Evolutionary conservation across 1,140 invertebrate species (phyloP).

Genomic region (Aphelinus certus): DNA sequence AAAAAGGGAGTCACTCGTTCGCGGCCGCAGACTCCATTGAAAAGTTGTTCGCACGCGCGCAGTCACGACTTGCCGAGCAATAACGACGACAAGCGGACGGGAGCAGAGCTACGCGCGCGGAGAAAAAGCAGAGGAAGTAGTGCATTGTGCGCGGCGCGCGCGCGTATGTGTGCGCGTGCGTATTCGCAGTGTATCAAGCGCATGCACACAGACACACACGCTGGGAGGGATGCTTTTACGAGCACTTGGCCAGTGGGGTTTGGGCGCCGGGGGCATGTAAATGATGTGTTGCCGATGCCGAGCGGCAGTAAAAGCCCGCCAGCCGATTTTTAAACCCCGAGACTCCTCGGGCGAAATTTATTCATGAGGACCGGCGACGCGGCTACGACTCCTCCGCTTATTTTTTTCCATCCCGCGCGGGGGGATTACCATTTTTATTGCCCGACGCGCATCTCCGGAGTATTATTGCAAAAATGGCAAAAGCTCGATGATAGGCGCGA

Average conservation of each 20-base stretch:
- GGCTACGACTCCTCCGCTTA: conserved; percentile 3
- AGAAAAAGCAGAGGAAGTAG: conserved; percentile 40
- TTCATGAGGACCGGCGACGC: conserved; percentile 35
- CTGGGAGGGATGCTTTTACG: conserved; percentile 54
- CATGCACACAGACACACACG: too few species aligned
- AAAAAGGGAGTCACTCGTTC: conserved; percentile 39
- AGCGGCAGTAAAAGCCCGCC: conserved; percentile 32
- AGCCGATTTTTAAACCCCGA: conserved; percentile 29
- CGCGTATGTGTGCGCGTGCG: neutral
- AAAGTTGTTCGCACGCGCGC: conserved; percentile 49
- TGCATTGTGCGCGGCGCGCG: conserved; percentile 12
- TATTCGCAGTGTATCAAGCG: conserved; percentile 27
- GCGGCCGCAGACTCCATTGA: conserved; percentile 53
- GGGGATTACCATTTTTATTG: conserved; percentile 38
- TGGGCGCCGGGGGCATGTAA: conserved; percentile 52
- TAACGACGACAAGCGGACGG: neutral
- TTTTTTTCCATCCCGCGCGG: conserved; percentile 10
- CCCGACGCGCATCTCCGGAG: conserved; percentile 7
- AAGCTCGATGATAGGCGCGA: neutral
- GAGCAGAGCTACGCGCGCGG: conserved; percentile 29
- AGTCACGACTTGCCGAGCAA: conserved; percentile 36
- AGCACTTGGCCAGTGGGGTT: conserved; percentile 62
- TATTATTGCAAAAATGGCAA: conserved; percentile 29
- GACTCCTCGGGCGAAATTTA: conserved; percentile 26
- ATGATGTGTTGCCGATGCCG: conserved; percentile 41